Evolutionary conservation across 2,888 invertebrate genomes (phyloP).

Genomic region (Beris morrisii): DNA sequence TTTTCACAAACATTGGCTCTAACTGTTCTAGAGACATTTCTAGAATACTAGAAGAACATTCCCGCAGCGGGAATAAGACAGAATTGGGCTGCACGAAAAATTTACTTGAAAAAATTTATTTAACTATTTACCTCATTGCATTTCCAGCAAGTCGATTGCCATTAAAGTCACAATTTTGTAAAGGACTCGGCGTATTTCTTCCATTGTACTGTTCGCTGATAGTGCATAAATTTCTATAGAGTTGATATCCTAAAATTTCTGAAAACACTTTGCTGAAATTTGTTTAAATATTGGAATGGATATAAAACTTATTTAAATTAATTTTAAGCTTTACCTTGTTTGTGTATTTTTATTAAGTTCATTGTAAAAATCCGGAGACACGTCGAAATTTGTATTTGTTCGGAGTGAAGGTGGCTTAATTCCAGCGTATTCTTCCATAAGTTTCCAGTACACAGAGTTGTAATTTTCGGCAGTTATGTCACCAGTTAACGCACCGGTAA

Average conservation of each 20-base stretch:
- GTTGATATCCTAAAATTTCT: slow-evolving; percentile 79
- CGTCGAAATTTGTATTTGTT: slow-evolving; percentile 69
- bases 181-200: slow-evolving; percentile 59
- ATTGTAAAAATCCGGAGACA: slow-evolving; percentile 72
- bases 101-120: too few relatives aligned
- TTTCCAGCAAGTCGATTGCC: slow-evolving; percentile 75
- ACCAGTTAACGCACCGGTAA: slow-evolving; percentile 69
- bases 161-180: slow-evolving; percentile 85
- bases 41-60: too few relatives aligned
- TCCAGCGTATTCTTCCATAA: slow-evolving; percentile 65
- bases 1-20: too few relatives aligned
- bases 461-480: slow-evolving; percentile 61
- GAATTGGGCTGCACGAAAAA: too few relatives aligned
- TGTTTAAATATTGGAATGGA: not conserved
- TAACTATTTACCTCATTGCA: slow-evolving; percentile 59
- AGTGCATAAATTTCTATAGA: slow-evolving; percentile 73
- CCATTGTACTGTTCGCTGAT: slow-evolving; percentile 64
- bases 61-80: too few relatives aligned
- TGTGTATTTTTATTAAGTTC: slow-evolving; percentile 54
- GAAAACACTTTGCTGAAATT: slow-evolving; percentile 71
- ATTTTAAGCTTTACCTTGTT: slow-evolving; percentile 45
- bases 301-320: not conserved
- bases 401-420: slow-evolving; percentile 67
- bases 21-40: too few relatives aligned
- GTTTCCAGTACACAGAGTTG: slow-evolving; percentile 68